phyloP scores from a whole-genome alignment of 2,797 vertebrate genomes.

The Centroberyx gerrardi region DNA sequence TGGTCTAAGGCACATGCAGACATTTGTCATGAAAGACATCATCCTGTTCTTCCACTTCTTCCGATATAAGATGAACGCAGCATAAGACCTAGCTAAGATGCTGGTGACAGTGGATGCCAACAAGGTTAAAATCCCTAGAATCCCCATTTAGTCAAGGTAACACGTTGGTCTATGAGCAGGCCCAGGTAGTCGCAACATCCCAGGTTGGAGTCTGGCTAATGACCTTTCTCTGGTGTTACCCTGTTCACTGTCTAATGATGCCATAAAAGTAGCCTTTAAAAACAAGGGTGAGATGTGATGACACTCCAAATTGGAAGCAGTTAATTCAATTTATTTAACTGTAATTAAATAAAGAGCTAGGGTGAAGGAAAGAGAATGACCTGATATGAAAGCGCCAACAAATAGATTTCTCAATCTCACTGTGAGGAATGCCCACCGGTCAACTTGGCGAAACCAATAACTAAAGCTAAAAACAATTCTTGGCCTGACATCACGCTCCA shows the following conservation, averaged over 20 bases:
- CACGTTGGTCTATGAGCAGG: neutral
- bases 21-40: too few species aligned
- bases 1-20: too few species aligned
- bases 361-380: slow-evolving; percentile 35
- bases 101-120: neutral
- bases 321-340: slow-evolving; percentile 52
- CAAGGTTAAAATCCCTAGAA: slow-evolving; percentile 2
- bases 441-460: slow-evolving; percentile 57
- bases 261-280: slow-evolving; percentile 10
- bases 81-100: too few species aligned
- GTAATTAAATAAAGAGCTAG: slow-evolving; percentile 63
- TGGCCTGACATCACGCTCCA: slow-evolving; percentile 47
- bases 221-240: neutral
- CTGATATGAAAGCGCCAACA: slow-evolving; percentile 55
- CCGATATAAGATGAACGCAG: too few species aligned
- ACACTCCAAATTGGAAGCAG: slow-evolving; percentile 50
- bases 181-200: neutral
- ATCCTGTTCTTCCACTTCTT: too few species aligned
- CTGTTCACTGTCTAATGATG: slow-evolving; percentile 23
- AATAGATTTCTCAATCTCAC: slow-evolving; percentile 65
- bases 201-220: neutral
- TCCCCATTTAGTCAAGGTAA: neutral
- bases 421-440: slow-evolving; percentile 48
- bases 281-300: slow-evolving; percentile 56
- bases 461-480: slow-evolving; percentile 57